Conservation (phyloP, 1,140 invertebrate genomes). For the Drosophila ananassae region DNA sequence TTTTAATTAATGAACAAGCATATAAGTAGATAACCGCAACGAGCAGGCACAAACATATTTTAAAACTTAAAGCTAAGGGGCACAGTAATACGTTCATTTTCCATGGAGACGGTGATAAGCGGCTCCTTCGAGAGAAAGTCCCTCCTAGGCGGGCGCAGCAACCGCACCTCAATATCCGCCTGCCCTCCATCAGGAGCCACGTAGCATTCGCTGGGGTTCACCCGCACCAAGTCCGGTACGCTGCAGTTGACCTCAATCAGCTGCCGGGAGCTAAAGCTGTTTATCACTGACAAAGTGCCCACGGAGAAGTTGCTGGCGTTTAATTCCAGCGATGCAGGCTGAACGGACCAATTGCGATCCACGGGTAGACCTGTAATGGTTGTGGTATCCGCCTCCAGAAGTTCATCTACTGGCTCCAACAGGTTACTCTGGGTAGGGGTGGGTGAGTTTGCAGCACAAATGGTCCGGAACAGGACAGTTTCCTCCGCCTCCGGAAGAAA, state of each 20-base stretch:
- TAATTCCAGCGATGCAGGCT: conserved; percentile 48
- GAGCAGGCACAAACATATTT: conserved; percentile 21
- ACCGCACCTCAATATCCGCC: conserved; percentile 56
- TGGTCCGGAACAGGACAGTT: conserved; percentile 73
- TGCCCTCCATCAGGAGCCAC: conserved; percentile 69
- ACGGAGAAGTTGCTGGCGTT: conserved; percentile 2
- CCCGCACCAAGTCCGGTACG: conserved; percentile 48
- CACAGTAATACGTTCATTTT: conserved; percentile 73
- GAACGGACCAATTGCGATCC: conserved; percentile 66
- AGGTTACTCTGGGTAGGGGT: conserved; percentile 62
- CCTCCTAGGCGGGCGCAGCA: conserved; percentile 23
- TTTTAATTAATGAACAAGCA: conserved; percentile 2
- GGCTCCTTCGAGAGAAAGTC: conserved; percentile 36
- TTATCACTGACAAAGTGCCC: conserved; percentile 50
- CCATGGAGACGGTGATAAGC: conserved; percentile 64
- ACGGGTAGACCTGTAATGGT: conserved; percentile 18
- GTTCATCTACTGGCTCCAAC: conserved; percentile 70
- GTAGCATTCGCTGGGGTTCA: conserved; percentile 66
- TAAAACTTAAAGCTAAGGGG: conserved; percentile 65
- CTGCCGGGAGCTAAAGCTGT: conserved; percentile 64
- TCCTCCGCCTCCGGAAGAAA: conserved; percentile 75
- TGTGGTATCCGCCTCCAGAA: conserved; percentile 57
- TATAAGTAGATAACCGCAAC: neutral
- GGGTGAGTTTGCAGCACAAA: conserved; percentile 69
- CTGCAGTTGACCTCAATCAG: conserved; percentile 71